These are phyloP conservation scores for Benitochromis conjunctus DNA, from an alignment of 2,113 vertebrate genomes.

Conservation along the genomic window DNA sequence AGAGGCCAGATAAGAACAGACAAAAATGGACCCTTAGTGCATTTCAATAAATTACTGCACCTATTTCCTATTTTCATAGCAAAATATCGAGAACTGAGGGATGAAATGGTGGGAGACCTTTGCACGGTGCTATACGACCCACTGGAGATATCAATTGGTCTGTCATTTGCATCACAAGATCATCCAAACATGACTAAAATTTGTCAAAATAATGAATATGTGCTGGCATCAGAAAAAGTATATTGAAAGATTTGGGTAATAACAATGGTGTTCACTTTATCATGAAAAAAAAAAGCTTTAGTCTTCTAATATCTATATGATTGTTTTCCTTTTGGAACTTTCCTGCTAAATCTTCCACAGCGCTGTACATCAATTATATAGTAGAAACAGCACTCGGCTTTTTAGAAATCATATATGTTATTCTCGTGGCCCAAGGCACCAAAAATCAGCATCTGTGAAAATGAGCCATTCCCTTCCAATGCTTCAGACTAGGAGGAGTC, in stretches of 20 bases:
- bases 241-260: neutral
- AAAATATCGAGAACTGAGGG: neutral
- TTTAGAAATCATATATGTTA: constrained; percentile 30
- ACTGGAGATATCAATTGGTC: neutral
- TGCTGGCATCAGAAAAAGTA: neutral
- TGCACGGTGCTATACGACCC: neutral
- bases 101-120: neutral
- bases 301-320: neutral
- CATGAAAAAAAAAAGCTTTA: neutral
- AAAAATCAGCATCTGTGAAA: constrained; percentile 39
- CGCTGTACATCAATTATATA: constrained; percentile 31
- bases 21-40: neutral
- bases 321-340: neutral
- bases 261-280: neutral
- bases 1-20: neutral
- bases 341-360: neutral
- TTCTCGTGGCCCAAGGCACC: constrained; percentile 28
- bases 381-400: constrained; percentile 9
- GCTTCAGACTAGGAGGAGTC: constrained; percentile 53
- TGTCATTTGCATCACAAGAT: neutral
- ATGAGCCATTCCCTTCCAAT: constrained; percentile 32
- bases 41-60: neutral
- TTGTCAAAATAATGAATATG: neutral
- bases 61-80: neutral
- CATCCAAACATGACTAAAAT: neutral